Conservation (phyloP, 2,797 vertebrate genomes). For the Micrastur ruficollis region DNA sequence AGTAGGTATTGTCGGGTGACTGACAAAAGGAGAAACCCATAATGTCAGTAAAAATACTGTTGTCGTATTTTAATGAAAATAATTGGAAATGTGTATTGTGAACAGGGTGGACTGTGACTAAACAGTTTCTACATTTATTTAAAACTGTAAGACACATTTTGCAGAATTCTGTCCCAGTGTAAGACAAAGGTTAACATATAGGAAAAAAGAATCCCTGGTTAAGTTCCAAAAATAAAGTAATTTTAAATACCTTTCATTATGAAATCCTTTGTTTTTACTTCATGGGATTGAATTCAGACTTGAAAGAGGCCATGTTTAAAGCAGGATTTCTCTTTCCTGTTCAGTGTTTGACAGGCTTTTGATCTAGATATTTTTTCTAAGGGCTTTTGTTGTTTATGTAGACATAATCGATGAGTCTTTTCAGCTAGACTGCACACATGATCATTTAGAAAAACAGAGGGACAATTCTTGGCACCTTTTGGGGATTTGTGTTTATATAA, state of each 20-base stretch:
- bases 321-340: slow-evolving; percentile 73
- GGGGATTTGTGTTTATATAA: slow-evolving; percentile 66
- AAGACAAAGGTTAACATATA: slow-evolving; percentile 24
- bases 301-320: slow-evolving; percentile 83
- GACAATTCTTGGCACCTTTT: slow-evolving; percentile 69
- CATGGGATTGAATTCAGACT: slow-evolving; percentile 69
- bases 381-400: slow-evolving; percentile 76
- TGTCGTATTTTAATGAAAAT: not conserved
- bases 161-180: not conserved
- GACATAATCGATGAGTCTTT: slow-evolving; percentile 78
- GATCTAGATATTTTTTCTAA: slow-evolving; percentile 71
- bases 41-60: not conserved
- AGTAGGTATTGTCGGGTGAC: not conserved
- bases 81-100: not conserved
- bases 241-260: slow-evolving; percentile 67
- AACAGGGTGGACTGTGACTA: not conserved
- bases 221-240: slow-evolving; percentile 62
- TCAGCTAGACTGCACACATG: slow-evolving; percentile 80
- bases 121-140: not conserved
- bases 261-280: slow-evolving; percentile 71
- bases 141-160: not conserved
- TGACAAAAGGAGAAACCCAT: not conserved
- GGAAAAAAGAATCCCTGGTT: slow-evolving; percentile 37
- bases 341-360: slow-evolving; percentile 71
- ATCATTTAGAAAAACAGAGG: slow-evolving; percentile 69